A percentile compares a stretch with the other conserved stretches of the same genome.
These are phyloP conservation scores for Cryptoleucopteryx plumbea DNA, from an alignment of 2,113 vertebrate genomes.

Conservation along the genomic window DNA sequence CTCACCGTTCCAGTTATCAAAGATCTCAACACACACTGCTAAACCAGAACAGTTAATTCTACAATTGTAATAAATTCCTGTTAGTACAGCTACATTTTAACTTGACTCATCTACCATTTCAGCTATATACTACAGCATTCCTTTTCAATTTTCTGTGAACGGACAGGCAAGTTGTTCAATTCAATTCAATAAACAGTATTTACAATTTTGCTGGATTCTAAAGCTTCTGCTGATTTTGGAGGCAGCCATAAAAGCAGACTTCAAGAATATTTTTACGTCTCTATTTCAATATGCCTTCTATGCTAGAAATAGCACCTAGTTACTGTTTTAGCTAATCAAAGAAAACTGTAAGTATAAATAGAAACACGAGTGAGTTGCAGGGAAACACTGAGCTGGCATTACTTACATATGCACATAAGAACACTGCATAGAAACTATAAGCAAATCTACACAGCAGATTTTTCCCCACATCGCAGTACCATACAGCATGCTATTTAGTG, in stretches of 20 bases:
- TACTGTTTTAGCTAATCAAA: slow-evolving; percentile 28
- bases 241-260: not conserved
- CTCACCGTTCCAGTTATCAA: not conserved
- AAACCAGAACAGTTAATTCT: not conserved
- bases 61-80: not conserved
- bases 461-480: not conserved
- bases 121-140: not conserved
- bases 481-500: not conserved
- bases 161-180: not conserved
- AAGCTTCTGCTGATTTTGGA: not conserved
- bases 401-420: not conserved
- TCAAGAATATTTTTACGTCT: not conserved
- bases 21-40: not conserved
- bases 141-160: not conserved
- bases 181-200: not conserved
- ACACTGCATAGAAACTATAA: not conserved
- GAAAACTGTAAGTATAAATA: slow-evolving; percentile 24
- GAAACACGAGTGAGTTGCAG: not conserved
- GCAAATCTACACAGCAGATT: not conserved
- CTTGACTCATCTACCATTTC: not conserved
- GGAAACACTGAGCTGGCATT: not conserved
- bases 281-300: not conserved
- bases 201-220: not conserved
- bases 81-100: not conserved
- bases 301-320: slow-evolving; percentile 23